Percentiles rank a stretch among this genome's conserved stretches.
phyloP scores from a whole-genome alignment of 2,797 vertebrate genomes.

The Lutjanus campechanus region DNA sequence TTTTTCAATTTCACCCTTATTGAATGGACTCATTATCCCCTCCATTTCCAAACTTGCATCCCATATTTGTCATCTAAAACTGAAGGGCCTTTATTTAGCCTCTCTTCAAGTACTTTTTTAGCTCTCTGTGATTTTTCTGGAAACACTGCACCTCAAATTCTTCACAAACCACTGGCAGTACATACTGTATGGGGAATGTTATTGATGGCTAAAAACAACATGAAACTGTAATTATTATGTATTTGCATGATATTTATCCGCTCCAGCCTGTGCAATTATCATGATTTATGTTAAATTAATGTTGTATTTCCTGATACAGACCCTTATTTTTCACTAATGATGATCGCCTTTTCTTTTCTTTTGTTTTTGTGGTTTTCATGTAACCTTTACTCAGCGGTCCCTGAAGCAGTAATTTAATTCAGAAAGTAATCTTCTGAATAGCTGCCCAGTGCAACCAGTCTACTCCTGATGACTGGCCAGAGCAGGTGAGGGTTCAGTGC shows the following conservation, averaged over 20 bases:
- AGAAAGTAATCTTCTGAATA: not conserved
- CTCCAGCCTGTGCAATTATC: not conserved
- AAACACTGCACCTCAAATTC: conserved; percentile 20
- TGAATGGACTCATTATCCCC: conserved; percentile 64
- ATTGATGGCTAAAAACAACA: not conserved
- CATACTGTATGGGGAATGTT: not conserved
- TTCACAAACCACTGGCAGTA: conserved; percentile 11
- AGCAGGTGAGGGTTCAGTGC: not conserved
- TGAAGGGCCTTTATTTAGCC: conserved; percentile 42
- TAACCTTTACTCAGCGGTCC: not conserved
- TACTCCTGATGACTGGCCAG: not conserved
- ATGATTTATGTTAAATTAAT: conserved; percentile 30
- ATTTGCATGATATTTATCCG: conserved; percentile 29
- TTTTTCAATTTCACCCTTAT: conserved; percentile 66
- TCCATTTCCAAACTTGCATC: conserved; percentile 44
- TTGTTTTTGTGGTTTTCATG: not conserved
- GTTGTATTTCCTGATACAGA: conserved; percentile 27
- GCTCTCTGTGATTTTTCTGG: conserved; percentile 22
- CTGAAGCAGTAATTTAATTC: not conserved
- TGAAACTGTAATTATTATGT: conserved; percentile 29
- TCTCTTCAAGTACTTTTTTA: conserved; percentile 26
- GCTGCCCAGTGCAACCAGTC: not conserved
- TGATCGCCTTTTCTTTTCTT: not conserved
- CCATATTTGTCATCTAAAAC: conserved; percentile 40
- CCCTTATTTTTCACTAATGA: conserved; percentile 9